Conservation (phyloP, 2,113 vertebrate species). For the Tinamus guttatus region DNA sequence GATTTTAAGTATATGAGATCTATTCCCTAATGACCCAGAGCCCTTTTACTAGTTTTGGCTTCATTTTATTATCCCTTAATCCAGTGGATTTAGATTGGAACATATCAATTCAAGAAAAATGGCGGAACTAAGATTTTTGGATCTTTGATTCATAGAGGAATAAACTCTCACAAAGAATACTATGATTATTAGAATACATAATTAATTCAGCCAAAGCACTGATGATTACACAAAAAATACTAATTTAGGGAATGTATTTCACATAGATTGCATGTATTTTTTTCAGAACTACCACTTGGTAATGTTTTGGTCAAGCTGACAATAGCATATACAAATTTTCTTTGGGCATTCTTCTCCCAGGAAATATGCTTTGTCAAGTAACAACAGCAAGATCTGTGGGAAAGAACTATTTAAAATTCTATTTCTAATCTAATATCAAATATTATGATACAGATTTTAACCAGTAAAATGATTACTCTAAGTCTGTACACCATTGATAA, state of each 20-base stretch:
- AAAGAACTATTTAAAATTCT: accelerated
- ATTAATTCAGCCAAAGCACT: not conserved
- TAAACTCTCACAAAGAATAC: not conserved
- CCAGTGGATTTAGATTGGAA: not conserved
- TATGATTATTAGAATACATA: not conserved
- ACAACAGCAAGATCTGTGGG: not conserved
- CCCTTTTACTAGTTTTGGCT: not conserved
- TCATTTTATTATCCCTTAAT: not conserved
- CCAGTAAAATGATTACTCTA: not conserved
- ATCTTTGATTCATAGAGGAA: not conserved
- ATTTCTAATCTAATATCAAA: not conserved
- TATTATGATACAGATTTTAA: not conserved
- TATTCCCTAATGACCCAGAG: not conserved
- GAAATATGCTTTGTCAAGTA: not conserved
- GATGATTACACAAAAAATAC: not conserved
- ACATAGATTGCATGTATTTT: not conserved
- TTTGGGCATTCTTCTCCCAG: not conserved
- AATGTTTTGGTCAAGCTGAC: not conserved
- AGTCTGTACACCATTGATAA: not conserved
- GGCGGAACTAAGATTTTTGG: not conserved
- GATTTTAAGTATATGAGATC: not conserved
- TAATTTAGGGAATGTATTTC: not conserved
- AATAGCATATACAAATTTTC: not conserved
- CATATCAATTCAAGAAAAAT: not conserved
- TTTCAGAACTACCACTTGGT: not conserved